These are phyloP conservation scores for Gymnothorax reevesii DNA, from an alignment of 2,797 vertebrate species.

Conservation along the genomic window DNA sequence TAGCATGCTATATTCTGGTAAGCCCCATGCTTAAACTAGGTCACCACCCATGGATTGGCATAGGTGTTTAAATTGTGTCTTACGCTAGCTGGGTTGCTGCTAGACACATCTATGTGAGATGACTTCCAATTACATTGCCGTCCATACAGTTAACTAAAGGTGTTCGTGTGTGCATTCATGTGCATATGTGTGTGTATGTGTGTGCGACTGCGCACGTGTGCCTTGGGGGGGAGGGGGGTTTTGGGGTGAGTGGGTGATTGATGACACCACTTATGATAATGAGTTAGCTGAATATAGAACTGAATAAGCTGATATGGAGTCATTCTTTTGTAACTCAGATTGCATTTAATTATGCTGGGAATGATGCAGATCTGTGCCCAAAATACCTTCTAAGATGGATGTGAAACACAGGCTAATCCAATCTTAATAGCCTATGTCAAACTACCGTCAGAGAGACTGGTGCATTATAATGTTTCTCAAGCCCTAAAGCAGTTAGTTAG, in stretches of 20 bases:
- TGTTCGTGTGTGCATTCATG: no score
- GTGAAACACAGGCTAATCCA: neutral
- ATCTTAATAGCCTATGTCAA: neutral
- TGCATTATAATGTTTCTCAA: neutral
- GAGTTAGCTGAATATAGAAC: slow-evolving; percentile 11
- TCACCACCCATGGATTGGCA: no score
- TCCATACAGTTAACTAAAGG: neutral
- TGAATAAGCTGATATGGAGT: slow-evolving; percentile 10
- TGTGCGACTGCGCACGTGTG: no score
- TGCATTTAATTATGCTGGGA: slow-evolving; percentile 16
- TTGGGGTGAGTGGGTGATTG: neutral
- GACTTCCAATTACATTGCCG: neutral
- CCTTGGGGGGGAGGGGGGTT: no score
- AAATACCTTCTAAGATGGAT: neutral
- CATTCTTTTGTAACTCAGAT: slow-evolving; percentile 20
- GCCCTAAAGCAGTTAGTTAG: neutral
- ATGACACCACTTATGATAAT: slow-evolving; percentile 27
- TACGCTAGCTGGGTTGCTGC: no score
- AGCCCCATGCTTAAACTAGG: no score
- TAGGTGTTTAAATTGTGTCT: no score
- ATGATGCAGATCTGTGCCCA: neutral
- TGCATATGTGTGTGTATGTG: no score
- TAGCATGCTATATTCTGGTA: no score
- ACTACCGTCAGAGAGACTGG: neutral
- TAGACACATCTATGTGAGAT: neutral